Conservation (phyloP, 2,888 invertebrate genomes). For the Apotomis turbidana region DNA sequence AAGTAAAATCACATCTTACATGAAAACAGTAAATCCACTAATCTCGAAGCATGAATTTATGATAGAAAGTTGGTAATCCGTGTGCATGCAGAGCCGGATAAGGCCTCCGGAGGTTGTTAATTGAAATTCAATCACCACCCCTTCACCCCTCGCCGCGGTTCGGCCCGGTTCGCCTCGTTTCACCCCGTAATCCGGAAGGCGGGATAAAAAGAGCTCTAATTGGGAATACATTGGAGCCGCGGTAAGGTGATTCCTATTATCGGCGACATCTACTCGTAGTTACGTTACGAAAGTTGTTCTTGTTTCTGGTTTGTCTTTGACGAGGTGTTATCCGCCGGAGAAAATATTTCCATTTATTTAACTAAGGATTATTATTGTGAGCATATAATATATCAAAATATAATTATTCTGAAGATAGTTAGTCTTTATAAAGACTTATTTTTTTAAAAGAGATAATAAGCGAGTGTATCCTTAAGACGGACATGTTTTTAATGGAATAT, state of each 20-base stretch:
- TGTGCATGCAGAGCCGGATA: constrained; percentile 16
- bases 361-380: too few species aligned
- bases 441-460: too few species aligned
- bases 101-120: constrained; percentile 21
- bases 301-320: too few species aligned
- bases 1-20: neutral
- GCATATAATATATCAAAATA: too few species aligned
- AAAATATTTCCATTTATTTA: too few species aligned
- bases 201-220: constrained; percentile 19
- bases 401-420: too few species aligned
- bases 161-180: neutral
- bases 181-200: constrained; percentile 19
- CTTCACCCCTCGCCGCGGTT: constrained; percentile 1
- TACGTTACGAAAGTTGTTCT: too few species aligned
- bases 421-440: too few species aligned
- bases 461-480: too few species aligned
- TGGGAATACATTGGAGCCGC: constrained; percentile 14
- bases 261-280: neutral
- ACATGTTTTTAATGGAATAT: too few species aligned
- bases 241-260: neutral
- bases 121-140: constrained; percentile 34
- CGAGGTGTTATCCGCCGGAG: too few species aligned
- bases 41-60: constrained; percentile 6
- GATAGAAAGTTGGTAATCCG: constrained; percentile 14
- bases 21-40: constrained; percentile 6